These are phyloP conservation scores for Cistogaster globosa DNA, from an alignment of 2,888 invertebrate species.

Conservation along the genomic window DNA sequence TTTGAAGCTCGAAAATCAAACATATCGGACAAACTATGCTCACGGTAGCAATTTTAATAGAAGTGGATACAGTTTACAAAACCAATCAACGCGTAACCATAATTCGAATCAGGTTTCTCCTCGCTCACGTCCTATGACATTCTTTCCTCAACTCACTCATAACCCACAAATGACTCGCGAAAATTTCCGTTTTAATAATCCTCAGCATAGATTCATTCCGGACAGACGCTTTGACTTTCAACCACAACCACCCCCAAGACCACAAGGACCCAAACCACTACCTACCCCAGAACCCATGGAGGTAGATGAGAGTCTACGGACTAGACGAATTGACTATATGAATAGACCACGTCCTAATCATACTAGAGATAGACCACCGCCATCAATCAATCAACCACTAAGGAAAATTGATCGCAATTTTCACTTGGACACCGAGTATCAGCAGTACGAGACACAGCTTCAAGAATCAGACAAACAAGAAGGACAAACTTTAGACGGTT, in stretches of 20 bases:
- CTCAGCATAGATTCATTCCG: neutral
- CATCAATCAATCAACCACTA: slow-evolving; percentile 33
- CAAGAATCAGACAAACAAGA: neutral
- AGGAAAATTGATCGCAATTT: neutral
- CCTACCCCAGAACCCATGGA: too few species aligned
- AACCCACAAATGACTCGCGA: slow-evolving; percentile 34
- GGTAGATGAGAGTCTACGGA: too few species aligned
- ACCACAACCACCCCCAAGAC: slow-evolving; percentile 9
- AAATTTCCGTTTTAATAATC: too few species aligned
- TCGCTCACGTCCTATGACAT: neutral
- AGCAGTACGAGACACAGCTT: neutral
- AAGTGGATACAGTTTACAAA: neutral
- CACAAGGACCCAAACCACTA: slow-evolving; percentile 21
- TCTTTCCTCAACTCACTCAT: slow-evolving; percentile 22
- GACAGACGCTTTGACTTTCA: slow-evolving; percentile 19
- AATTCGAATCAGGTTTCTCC: slow-evolving; percentile 16
- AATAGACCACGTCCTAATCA: too few species aligned
- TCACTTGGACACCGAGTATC: neutral
- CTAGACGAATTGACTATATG: too few species aligned
- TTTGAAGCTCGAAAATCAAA: slow-evolving; percentile 27
- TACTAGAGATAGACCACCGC: slow-evolving; percentile 17
- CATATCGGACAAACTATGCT: slow-evolving; percentile 20
- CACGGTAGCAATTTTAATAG: neutral
- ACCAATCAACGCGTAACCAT: slow-evolving; percentile 4
- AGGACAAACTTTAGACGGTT: neutral